Percentiles rank a stretch among this genome's conserved stretches.
phyloP scores from a whole-genome alignment of 2,888 invertebrate genomes.

The Pseudolycoriella hygida region DNA sequence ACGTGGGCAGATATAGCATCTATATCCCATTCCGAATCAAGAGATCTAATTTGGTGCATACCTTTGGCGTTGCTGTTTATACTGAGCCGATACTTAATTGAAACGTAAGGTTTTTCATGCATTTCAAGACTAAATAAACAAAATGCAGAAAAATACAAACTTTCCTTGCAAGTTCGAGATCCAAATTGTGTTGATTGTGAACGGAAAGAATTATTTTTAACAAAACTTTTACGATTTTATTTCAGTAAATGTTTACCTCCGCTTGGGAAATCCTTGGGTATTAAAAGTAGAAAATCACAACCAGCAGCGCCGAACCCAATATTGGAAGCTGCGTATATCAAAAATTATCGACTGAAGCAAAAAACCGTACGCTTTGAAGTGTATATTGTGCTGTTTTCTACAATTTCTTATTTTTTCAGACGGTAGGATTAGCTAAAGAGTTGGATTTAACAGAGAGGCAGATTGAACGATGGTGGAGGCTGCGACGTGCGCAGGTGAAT shows the following conservation, averaged over 20 bases:
- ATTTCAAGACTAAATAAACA: too few species aligned
- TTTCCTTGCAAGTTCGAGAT: too few species aligned
- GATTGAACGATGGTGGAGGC: too few species aligned
- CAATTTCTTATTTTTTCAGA: slow-evolving; percentile 35
- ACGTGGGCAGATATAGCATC: slow-evolving; percentile 79
- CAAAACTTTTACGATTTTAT: slow-evolving; percentile 40
- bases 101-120: slow-evolving; percentile 80
- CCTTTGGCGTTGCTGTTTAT: slow-evolving; percentile 67
- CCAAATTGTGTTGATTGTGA: too few species aligned
- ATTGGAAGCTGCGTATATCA: slow-evolving; percentile 58
- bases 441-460: slow-evolving; percentile 69
- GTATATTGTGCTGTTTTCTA: too few species aligned
- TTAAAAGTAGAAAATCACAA: slow-evolving; percentile 61
- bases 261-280: slow-evolving; percentile 61
- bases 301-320: slow-evolving; percentile 51
- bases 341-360: slow-evolving; percentile 51
- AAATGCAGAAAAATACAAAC: too few species aligned
- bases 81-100: slow-evolving; percentile 54
- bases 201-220: too few species aligned
- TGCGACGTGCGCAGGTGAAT: slow-evolving; percentile 38
- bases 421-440: slow-evolving; percentile 59
- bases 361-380: too few species aligned
- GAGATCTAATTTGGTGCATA: slow-evolving; percentile 62
- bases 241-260: too few species aligned
- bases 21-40: slow-evolving; percentile 57